Evolutionary conservation across 2,888 invertebrate species (phyloP).

Genomic region (Drymonia ruficornis): DNA sequence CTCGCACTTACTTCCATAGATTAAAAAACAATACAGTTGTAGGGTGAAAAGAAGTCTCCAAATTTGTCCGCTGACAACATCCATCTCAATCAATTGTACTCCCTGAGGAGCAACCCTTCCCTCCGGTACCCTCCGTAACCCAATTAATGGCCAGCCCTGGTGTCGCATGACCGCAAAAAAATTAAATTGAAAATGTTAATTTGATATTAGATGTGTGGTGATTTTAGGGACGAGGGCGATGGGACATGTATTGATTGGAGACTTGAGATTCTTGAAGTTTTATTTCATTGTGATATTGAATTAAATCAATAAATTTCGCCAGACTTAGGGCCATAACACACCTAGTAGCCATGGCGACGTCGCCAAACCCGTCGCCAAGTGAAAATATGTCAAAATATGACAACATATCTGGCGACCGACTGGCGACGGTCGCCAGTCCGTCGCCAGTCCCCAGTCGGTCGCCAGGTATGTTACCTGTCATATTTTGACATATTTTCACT

Average conservation of each 20-base stretch:
- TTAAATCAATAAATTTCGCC: too few species aligned
- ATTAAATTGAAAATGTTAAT: conserved; percentile 78
- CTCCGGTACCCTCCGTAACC: conserved; percentile 77
- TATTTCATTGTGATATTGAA: background rate
- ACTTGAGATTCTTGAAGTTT: conserved; percentile 6
- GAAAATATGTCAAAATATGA: too few species aligned
- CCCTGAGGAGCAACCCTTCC: conserved; percentile 79
- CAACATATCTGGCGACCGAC: too few species aligned
- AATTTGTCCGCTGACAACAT: conserved; percentile 79
- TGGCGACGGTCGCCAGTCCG: too few species aligned
- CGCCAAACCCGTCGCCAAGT: too few species aligned
- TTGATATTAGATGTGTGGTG: conserved; percentile 46
- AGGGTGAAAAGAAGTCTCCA: conserved; percentile 59
- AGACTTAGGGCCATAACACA: too few species aligned
- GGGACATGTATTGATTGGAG: conserved; percentile 11
- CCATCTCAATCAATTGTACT: conserved; percentile 81
- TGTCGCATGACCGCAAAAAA: conserved; percentile 71
- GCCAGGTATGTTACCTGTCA: too few species aligned
- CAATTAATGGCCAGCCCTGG: conserved; percentile 73
- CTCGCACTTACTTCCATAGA: conserved; percentile 9
- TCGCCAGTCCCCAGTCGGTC: too few species aligned
- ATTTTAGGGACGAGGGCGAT: conserved; percentile 8
- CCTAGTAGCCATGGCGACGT: too few species aligned
- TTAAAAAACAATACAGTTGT: conserved; percentile 42
- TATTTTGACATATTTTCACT: too few species aligned